Evolutionary conservation across 2,113 vertebrate genomes (phyloP), one percentile per base, ranked within the genome.

Genomic region (Gadus chalcogrammus): DNA sequence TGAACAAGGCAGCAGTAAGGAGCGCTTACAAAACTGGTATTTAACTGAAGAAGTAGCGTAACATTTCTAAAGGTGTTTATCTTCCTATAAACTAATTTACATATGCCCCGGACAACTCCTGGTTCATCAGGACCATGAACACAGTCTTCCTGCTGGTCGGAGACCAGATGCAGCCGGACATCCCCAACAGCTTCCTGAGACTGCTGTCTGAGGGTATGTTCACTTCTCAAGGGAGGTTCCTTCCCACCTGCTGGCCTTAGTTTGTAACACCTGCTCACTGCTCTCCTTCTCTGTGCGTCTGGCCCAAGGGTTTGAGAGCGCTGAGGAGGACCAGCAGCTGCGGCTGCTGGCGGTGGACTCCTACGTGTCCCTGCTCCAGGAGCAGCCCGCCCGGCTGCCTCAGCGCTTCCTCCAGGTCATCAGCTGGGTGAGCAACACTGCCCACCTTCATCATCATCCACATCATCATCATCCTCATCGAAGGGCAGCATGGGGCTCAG

Each of bases 41-140:
- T 48, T 48, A 2, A 48, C 42, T 48, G 8, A 8, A 48, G 8
- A 48, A 48, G 12, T 11, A 12, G 42, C 11, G 42, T 48, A 8
- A 48, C 11, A 48, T 7, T 48, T 48, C 8, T 48, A 48, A 35
- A 11, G 42, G 42, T 52, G 52, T 12, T 75, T 59, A 4, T 78
- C 77, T 90, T 92, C 93, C 94, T 95, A 92, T 94, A 78, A 66
- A 52, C 61, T 1, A 65, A 82, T 79, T 73, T 90, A 99, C 93
- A 15, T 97, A 94, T 97, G 93, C 97, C 61, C 96, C 97, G 74
- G 92, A 92, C 87, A 97, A 95, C 3, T 93, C 92, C 1, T 99
- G 97, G 97, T 98, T 99, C 85, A 95, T 98, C 77, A 94, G 95
- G 81, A 98, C 95, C 1, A 98, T 99, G 97, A 98, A 94, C 83